Percentiles rank a stretch among this genome's conserved stretches.
Evolutionary conservation across 1,140 invertebrate genomes (phyloP).

Genomic region (Bombus polaris): DNA sequence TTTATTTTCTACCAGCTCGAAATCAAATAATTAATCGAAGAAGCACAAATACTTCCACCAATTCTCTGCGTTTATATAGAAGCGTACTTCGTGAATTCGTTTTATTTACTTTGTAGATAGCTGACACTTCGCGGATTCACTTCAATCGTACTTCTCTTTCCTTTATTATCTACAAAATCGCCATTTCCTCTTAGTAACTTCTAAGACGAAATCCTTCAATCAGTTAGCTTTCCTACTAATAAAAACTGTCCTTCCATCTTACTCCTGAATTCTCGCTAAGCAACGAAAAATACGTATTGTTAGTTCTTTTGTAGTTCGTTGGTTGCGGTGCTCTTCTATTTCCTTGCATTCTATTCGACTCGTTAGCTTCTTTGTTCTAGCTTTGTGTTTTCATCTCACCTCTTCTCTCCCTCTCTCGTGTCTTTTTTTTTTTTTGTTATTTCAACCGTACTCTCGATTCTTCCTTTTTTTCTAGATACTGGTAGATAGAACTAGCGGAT

Average conservation of each 20-base stretch:
- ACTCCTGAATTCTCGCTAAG: background rate
- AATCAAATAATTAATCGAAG: background rate
- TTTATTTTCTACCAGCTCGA: background rate
- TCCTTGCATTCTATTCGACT: background rate
- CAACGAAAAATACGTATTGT: background rate
- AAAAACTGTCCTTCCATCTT: background rate
- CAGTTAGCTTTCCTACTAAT: background rate
- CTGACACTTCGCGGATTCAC: background rate
- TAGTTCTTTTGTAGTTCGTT: background rate
- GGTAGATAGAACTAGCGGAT: background rate
- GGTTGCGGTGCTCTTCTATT: background rate
- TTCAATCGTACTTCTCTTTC: background rate
- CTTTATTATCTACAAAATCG: background rate
- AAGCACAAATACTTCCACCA: background rate
- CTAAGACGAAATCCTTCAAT: background rate
- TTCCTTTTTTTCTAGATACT: background rate
- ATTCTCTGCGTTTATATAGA: background rate
- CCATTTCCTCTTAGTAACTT: background rate
- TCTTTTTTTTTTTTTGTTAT: background rate
- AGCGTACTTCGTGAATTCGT: background rate
- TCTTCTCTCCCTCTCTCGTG: background rate
- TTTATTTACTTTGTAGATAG: background rate
- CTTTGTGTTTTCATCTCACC: background rate
- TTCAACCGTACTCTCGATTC: background rate
- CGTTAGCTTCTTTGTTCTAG: background rate